Percentiles rank a stretch among this genome's conserved stretches.
Conservation (phyloP, 1,140 invertebrate genomes). For the Musca vetustissima region DNA sequence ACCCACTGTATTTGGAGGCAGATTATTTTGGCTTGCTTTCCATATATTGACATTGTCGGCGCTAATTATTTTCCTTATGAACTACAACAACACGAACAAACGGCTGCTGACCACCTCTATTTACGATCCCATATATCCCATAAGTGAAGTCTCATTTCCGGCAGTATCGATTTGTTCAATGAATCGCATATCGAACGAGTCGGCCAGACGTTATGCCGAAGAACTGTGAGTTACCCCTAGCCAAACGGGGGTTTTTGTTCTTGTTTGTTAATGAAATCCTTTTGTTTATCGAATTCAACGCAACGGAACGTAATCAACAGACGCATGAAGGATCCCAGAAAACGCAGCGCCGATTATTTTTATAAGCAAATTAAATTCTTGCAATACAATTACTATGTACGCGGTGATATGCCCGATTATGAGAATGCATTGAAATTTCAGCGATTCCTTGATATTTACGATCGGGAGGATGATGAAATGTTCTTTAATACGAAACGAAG, state of each 20-base stretch:
- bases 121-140: conserved; percentile 59
- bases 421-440: conserved; percentile 39
- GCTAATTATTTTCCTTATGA: conserved; percentile 58
- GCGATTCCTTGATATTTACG: conserved; percentile 39
- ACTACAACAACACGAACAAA: conserved; percentile 56
- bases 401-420: conserved; percentile 33
- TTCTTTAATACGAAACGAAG: conserved; percentile 42
- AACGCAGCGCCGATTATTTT: conserved; percentile 35
- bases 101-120: conserved; percentile 59
- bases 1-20: too few relatives aligned
- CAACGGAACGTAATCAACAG: conserved; percentile 25
- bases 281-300: too few relatives aligned
- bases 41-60: conserved; percentile 57
- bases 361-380: conserved; percentile 37
- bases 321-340: conserved; percentile 37
- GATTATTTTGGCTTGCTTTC: conserved; percentile 59
- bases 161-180: conserved; percentile 62
- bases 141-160: conserved; percentile 61
- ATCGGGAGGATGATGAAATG: conserved; percentile 37
- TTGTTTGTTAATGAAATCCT: too few relatives aligned
- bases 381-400: conserved; percentile 34
- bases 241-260: not conserved
- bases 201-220: conserved; percentile 56
- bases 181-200: conserved; percentile 61
- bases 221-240: conserved; percentile 52